Base-by-base conservation (phyloP, 1,140 invertebrate genomes). In the Arctopsyche grandis region DNA sequence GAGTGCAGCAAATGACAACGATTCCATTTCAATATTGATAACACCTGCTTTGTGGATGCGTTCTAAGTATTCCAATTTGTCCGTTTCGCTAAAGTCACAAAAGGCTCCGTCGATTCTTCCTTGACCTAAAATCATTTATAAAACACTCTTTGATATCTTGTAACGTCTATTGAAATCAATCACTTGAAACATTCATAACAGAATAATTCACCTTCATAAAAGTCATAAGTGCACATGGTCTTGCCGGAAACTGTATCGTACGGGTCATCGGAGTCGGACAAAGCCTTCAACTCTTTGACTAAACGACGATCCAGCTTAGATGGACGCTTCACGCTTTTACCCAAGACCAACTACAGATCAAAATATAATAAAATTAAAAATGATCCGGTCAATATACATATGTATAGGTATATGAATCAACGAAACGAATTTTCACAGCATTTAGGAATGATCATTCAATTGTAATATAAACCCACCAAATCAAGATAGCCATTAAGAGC, bases 21-120 rank as follows among this genome's bases (percentile, higher is more conserved):
- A 93, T 88, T 99, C 98, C 98, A 99, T 99, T 89, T 99, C 98
- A 83, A 99, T 99, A 86, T 99, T 99, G 0, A 95, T 91, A 3
- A 99, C 94, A 0, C 96, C 96, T 21, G 91, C 86, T 19, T 93
- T 90, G 52, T 94, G 91, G 70, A 99, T 85, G 79, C 92, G 91
- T 44, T 92, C 89, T 74, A 99, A 87, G 84, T 97, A 99, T 14
- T 93, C 92, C 90, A 97, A 92, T 87, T 98, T 98, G 63, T 99
- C 97, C 0, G 90, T 87, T 85, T 96, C 94, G 0, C 91, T 93
- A 87, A 96, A 99, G 77, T 98, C 96, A 86, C 98, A 99, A 88
- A 99, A 99, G 5, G 97, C 97, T 0, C 98, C 98, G 86, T 99
- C 98, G 77, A 99, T 86, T 77, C 98, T 91, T 1, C 94, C 98